Conservation (phyloP, 2,797 vertebrate genomes). For the Acipenser ruthenus region DNA sequence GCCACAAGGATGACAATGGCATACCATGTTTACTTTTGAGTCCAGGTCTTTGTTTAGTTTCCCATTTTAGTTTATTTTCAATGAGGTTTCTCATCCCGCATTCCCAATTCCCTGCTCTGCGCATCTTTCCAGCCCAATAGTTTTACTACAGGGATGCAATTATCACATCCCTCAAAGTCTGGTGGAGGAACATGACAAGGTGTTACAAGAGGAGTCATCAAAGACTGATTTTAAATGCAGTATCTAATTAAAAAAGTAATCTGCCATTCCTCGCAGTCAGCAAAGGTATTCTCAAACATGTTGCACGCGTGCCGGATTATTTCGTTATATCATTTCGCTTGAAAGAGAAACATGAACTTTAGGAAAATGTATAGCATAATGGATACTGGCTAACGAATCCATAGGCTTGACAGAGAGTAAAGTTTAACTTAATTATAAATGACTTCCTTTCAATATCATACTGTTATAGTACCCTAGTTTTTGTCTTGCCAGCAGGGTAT, state of each 20-base stretch:
- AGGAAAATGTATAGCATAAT: background rate
- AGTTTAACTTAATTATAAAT: too few relatives aligned
- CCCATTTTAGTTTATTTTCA: too few relatives aligned
- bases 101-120: constrained; percentile 32
- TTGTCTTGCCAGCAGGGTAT: too few relatives aligned
- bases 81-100: background rate
- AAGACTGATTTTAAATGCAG: constrained; percentile 58
- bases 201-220: constrained; percentile 53
- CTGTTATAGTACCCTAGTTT: too few relatives aligned
- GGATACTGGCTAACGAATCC: too few relatives aligned
- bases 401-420: too few relatives aligned
- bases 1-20: too few relatives aligned
- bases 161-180: constrained; percentile 48
- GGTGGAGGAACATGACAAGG: constrained; percentile 45
- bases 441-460: too few relatives aligned
- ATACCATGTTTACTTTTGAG: too few relatives aligned
- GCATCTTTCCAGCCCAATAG: constrained; percentile 35
- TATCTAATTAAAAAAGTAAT: constrained; percentile 47
- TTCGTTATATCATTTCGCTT: constrained; percentile 36
- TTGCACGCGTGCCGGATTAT: background rate
- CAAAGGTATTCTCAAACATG: constrained; percentile 8
- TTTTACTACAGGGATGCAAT: constrained; percentile 54
- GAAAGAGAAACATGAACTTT: constrained; percentile 13
- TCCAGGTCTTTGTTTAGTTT: too few relatives aligned
- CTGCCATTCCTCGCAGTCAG: constrained; percentile 16